Evolutionary conservation across 2,797 vertebrate genomes (phyloP).

Genomic region (Chanos chanos): DNA sequence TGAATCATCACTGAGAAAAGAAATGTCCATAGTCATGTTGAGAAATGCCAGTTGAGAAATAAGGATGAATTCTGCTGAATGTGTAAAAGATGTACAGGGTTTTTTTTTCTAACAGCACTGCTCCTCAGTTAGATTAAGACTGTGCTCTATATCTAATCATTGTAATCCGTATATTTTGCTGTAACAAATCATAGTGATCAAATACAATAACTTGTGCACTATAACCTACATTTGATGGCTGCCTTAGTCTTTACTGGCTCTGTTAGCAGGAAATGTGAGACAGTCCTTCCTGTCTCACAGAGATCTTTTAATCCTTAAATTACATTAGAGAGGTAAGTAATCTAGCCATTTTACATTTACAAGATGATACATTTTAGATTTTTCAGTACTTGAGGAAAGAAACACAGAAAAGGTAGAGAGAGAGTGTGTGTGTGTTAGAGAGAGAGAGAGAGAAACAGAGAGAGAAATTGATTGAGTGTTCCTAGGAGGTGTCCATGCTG

Average conservation of each 20-base stretch:
- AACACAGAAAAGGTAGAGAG: conserved; percentile 3
- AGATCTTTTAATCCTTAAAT: conserved; percentile 47
- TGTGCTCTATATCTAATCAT: too few relatives aligned
- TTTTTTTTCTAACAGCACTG: too few relatives aligned
- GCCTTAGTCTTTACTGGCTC: background rate
- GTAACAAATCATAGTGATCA: background rate
- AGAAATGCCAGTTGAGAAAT: too few relatives aligned
- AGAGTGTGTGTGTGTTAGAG: conserved; percentile 14
- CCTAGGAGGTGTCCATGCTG: background rate
- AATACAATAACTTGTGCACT: background rate
- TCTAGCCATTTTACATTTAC: conserved; percentile 21
- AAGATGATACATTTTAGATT: conserved; percentile 20
- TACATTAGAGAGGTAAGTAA: conserved; percentile 36
- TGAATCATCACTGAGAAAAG: too few relatives aligned
- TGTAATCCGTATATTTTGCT: too few relatives aligned
- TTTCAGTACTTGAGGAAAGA: conserved; percentile 14
- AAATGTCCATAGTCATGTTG: too few relatives aligned
- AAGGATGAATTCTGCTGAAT: too few relatives aligned
- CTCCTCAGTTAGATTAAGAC: too few relatives aligned
- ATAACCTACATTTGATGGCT: background rate
- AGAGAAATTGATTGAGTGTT: conserved; percentile 4
- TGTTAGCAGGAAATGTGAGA: conserved; percentile 8
- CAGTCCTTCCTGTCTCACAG: conserved; percentile 24
- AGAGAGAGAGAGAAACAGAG: background rate
- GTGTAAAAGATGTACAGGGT: too few relatives aligned